These are phyloP conservation scores for Desmodus rotundus DNA, from an alignment of 2,113 vertebrate species.

Conservation along the genomic window DNA sequence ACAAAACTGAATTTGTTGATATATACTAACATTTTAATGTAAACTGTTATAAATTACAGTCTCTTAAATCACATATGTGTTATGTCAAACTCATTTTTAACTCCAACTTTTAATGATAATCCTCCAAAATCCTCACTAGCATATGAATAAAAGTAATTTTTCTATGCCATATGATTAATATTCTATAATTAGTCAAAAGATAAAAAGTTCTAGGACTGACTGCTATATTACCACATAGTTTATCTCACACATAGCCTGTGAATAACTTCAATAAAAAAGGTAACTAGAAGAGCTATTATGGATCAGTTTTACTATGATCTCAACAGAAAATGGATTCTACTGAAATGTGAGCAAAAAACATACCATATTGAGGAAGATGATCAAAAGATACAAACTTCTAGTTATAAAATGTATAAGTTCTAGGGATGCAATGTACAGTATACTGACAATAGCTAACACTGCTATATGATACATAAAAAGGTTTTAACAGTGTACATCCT, in stretches of 20 bases:
- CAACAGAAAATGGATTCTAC: too few species aligned
- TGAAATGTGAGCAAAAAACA: too few species aligned
- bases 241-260: neutral
- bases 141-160: neutral
- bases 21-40: neutral
- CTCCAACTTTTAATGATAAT: neutral
- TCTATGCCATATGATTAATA: neutral
- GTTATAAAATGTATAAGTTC: too few species aligned
- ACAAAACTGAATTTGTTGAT: conserved; percentile 65
- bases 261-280: too few species aligned
- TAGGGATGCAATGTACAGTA: too few species aligned
- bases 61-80: fast-evolving
- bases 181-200: neutral
- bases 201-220: neutral
- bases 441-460: too few species aligned
- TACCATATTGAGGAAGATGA: too few species aligned
- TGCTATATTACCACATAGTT: neutral
- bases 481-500: too few species aligned
- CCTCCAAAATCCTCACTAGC: neutral
- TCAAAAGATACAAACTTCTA: too few species aligned
- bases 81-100: neutral
- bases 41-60: neutral
- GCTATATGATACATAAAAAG: too few species aligned
- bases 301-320: too few species aligned
- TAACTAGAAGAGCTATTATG: too few species aligned